A percentile compares a stretch with the other conserved stretches of the same genome.
These are phyloP conservation scores for Thamnophis elegans DNA, from an alignment of 2,797 vertebrate species.

Conservation along the genomic window DNA sequence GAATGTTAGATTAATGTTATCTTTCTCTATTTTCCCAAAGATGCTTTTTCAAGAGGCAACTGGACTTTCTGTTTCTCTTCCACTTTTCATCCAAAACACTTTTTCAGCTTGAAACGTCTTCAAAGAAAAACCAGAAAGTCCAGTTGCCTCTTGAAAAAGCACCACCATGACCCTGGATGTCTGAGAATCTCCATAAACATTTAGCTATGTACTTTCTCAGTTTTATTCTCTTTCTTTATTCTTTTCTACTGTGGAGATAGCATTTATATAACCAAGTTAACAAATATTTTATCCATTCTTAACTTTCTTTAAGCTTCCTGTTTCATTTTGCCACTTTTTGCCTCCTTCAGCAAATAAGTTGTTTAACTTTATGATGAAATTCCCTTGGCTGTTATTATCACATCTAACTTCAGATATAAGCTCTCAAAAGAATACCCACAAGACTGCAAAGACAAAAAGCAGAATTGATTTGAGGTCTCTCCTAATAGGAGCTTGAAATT, in stretches of 20 bases:
- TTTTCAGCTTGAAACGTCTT: too few species aligned
- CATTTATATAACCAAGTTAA: neutral
- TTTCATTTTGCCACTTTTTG: slow-evolving; percentile 5
- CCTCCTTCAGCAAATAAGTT: slow-evolving; percentile 1
- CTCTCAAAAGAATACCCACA: slow-evolving; percentile 30
- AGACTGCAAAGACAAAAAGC: slow-evolving; percentile 23
- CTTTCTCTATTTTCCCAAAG: neutral
- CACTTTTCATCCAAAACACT: too few species aligned
- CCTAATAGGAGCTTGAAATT: slow-evolving; percentile 6
- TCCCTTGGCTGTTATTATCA: slow-evolving; percentile 36
- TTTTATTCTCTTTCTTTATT: neutral
- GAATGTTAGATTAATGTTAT: neutral
- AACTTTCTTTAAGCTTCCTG: neutral
- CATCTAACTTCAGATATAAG: slow-evolving; percentile 24
- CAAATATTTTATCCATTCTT: neutral
- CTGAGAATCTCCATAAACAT: too few species aligned
- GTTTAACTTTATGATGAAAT: slow-evolving; percentile 4
- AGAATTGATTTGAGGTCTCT: slow-evolving; percentile 28
- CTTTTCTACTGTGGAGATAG: neutral
- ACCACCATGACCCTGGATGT: too few species aligned
- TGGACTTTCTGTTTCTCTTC: too few species aligned
- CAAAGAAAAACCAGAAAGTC: too few species aligned
- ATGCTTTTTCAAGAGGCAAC: too few species aligned
- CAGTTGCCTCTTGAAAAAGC: too few species aligned
- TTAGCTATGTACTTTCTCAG: neutral